Evolutionary conservation across 2,797 vertebrate species (phyloP), one percentile per base, ranked within the genome.

Genomic region (Okamejei kenojei): DNA sequence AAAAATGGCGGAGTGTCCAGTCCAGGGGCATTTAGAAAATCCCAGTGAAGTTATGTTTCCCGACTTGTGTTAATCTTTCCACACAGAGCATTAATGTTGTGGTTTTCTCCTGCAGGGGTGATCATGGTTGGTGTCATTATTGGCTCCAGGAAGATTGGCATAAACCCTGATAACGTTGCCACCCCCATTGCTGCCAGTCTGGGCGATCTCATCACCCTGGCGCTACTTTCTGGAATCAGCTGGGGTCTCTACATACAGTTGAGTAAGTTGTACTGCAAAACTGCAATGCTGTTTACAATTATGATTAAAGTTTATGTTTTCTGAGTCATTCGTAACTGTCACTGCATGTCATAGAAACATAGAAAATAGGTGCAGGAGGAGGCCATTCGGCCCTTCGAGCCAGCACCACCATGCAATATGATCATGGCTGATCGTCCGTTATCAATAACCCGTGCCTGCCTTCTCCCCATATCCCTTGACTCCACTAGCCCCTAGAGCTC

Each of bases 51-150:
- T 61, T 6, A n/a, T 86, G 61, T 78, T 78, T 1, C 2, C 19
- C 7, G 35, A 3, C 6, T 29, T 19, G 15, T 38, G 35, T 38
- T 35, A 13, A 78, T 29, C 38, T 79, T 35, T 54, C 5, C 5
- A n/a, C 54, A 9, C 19, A 26, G 8, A 29, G 17, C 8, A 3
- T 1, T 35, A 17, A 65, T 68, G 7, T 65, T 65, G n/a, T 71
- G 86, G 21, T 93, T 68, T 54, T 82, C 45, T 93, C 93, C 54
- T 11, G 0, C 95, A 99, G 98, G 99, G 21, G 96, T 99, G 96
- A 97, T 99, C 93, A 99, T 99, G 99, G 99, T 99, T 0, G 98
- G 98, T 0, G 99, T 99, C 93, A 99, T 99, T 95, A 96, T 99
- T 0, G 98, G 97, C 1, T 98, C 99, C 94, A 97, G 98, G 94